These are phyloP conservation scores for Protophormia terraenovae DNA, from an alignment of 2,888 invertebrate genomes.

Conservation along the genomic window DNA sequence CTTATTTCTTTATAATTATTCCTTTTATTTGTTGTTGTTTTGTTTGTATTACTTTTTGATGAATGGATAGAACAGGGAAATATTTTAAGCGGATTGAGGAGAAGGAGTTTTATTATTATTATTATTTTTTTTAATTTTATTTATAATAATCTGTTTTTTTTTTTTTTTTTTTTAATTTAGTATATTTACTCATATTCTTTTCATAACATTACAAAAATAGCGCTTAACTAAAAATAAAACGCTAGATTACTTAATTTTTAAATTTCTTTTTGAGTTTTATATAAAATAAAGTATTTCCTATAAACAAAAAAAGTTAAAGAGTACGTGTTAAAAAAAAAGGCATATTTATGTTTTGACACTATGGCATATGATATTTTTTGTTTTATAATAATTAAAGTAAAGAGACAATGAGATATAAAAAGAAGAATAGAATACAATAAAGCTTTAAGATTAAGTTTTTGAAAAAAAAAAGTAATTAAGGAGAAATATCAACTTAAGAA, in stretches of 20 bases:
- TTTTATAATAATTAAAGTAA: constrained; percentile 54
- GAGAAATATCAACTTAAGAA: constrained; percentile 9
- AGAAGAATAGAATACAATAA: constrained; percentile 40
- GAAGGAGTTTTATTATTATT: constrained; percentile 24
- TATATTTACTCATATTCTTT: constrained; percentile 51
- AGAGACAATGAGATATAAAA: constrained; percentile 53
- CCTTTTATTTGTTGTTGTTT: too few relatives aligned
- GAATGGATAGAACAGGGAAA: constrained; percentile 38
- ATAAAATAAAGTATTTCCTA: constrained; percentile 64
- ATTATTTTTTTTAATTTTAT: constrained; percentile 44
- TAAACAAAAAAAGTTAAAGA: constrained; percentile 50
- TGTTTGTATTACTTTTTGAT: constrained; percentile 22
- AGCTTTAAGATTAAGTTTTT: constrained; percentile 27
- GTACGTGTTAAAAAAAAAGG: constrained; percentile 60
- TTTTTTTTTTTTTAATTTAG: constrained; percentile 37
- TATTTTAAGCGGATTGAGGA: constrained; percentile 56
- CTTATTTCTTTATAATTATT: constrained; percentile 44
- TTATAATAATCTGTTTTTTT: constrained; percentile 43
- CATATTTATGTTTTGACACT: constrained; percentile 66
- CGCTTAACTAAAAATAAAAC: constrained; percentile 64
- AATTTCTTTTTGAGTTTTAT: constrained; percentile 49
- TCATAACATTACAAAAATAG: constrained; percentile 64
- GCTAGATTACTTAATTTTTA: constrained; percentile 63
- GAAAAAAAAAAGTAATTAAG: constrained; percentile 1
- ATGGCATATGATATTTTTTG: constrained; percentile 61